Base-by-base conservation (phyloP, 2,888 invertebrate species). In the Drosophila subquinaria region DNA sequence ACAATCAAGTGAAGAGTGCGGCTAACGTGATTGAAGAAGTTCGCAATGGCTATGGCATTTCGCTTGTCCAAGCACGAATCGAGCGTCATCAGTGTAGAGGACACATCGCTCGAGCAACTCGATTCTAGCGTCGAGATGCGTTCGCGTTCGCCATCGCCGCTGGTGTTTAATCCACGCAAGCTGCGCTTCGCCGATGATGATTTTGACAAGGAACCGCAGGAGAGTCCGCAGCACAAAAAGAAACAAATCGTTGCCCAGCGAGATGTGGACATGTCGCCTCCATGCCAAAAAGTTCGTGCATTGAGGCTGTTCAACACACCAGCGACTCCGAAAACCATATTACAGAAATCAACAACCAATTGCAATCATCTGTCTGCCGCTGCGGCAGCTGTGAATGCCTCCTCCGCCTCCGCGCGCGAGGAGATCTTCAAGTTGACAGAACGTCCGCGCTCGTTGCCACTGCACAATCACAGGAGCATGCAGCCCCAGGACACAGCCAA, bases 231-330 rank as follows among this genome's bases (percentile, higher is more conserved):
- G 56, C 66, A 67, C 8, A 81, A 69, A 15, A 62, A 65, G 52
- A 70, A 80, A 30, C 53, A 38, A n/a, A 52, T 13, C 35, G 43
- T 8, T 30, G 35, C 23, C 5, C 43, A 57, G 15, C 68, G 47
- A 23, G 56, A 63, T 33, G 35, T 70, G 8, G 76, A 77, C 33
- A 90, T 92, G 68, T 93, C 93, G 33, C 95, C 95, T 11, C 95
- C 95, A 0, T 95, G 95, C 82, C 94, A 94, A 77, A 93, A 94
- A 83, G 95, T 95, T 27, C 93, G 94, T 73, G 95, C 95, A 5
- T 91, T 95, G 48, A 95, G 97, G 81, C 93, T 98, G 1, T 97
- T 97, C 89, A 97, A 97, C 93, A 96, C 96, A 56, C 97, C 97
- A 0, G 95, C 96, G 74, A 97, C 97, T 4, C 97, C 97, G 4